Evolutionary conservation across 2,888 invertebrate genomes (phyloP).

Genomic region (Coelinius sp.): DNA sequence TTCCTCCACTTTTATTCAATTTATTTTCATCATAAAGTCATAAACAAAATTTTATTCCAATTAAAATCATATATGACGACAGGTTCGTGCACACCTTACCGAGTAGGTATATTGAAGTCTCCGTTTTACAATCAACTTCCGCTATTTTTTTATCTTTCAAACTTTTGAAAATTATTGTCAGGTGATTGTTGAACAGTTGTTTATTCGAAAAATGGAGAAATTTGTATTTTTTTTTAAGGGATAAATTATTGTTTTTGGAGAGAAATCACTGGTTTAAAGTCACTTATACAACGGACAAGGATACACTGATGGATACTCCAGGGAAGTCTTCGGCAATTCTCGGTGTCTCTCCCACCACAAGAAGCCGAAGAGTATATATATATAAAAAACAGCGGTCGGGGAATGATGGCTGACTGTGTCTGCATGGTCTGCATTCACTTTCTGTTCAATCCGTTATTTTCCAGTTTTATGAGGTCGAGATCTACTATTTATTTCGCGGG

Average conservation of each 20-base stretch:
- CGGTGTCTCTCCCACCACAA: not conserved
- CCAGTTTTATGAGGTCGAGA: not conserved
- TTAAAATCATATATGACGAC: not conserved
- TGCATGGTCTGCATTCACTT: conserved; percentile 13
- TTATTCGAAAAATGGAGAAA: too few species aligned
- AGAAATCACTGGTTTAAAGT: not conserved
- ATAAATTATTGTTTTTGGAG: not conserved
- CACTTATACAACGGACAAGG: not conserved
- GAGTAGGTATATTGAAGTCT: conserved; percentile 10
- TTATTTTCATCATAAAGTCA: not conserved
- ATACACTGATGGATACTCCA: not conserved
- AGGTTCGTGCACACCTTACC: not conserved
- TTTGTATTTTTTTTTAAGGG: too few species aligned
- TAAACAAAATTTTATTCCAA: not conserved
- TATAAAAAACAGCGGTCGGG: not conserved
- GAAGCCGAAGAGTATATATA: not conserved
- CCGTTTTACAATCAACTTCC: not conserved
- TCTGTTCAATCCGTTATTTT: conserved; percentile 17
- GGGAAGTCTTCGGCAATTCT: not conserved
- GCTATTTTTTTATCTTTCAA: not conserved
- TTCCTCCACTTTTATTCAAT: not conserved
- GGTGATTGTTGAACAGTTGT: not conserved
- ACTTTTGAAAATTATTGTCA: not conserved
- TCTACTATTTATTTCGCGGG: not conserved
- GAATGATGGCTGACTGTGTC: not conserved